Base-by-base conservation (phyloP, 2,113 vertebrate species). In the Solea senegalensis region DNA sequence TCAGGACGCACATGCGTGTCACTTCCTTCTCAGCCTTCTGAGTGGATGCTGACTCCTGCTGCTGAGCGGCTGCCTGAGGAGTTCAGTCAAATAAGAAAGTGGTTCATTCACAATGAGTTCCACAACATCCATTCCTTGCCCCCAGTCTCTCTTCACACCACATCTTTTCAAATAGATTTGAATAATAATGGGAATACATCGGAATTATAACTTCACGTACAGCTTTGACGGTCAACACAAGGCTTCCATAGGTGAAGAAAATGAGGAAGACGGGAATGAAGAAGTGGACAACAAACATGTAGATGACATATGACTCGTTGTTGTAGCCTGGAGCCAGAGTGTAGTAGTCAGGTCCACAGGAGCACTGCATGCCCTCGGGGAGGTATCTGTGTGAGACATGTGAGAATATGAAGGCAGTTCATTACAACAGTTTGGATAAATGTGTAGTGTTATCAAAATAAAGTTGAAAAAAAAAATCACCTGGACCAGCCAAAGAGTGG, bases 11-110 rank as follows among this genome's bases (percentile, higher is more conserved):
- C 94, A 95, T 95, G 28, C 92, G 86, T 0, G 94, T 95, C 66
- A 95, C 94, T 87, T 95, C 94, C 69, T 55, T 94, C 88, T 95
- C 93, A 0, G 94, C 94, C 70, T 95, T 95, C 91, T 95, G 93
- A 2, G 94, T 95, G 0, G 91, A 94, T 12, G 89, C 94, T 0
- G 93, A 94, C 12, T 95, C 93, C 78, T 94, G 94, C 85, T 95
- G 94, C 80, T 93, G 90, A 3, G 95, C 88, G 65, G 85, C 88
- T 44, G 86, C 86, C 83, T 89, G 14, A 44, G 50, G 15, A 10
- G 53, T 62, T 64, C 27, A 41, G 12, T 55, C n/a, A 54, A 2
- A 54, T 3, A 45, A 27, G 6, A 21, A 13, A n/a, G 6, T 9
- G 7, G 21, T 68, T 57, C 1, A 5, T 7, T 15, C 5, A 11